A percentile compares a stretch with the other conserved stretches of the same genome.
Evolutionary conservation across 2,113 vertebrate species (phyloP).

Genomic region (Saimiri boliviensis): DNA sequence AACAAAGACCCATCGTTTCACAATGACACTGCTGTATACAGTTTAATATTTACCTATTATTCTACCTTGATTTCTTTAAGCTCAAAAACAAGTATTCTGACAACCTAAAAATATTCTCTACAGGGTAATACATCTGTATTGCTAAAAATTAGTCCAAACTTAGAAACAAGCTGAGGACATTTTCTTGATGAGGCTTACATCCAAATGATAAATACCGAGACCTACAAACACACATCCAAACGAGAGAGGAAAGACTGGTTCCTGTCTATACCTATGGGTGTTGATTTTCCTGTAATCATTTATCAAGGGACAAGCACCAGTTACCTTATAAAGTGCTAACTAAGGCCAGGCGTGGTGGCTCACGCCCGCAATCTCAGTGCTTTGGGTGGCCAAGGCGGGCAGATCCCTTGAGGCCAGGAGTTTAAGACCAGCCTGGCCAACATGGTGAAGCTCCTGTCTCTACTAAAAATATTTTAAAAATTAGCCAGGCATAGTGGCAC

Average conservation of each 20-base stretch:
- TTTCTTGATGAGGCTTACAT: background rate
- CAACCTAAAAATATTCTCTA: background rate
- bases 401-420: no score
- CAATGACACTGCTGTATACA: no score
- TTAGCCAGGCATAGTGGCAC: no score
- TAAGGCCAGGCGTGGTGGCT: no score
- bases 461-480: no score
- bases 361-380: no score
- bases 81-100: background rate
- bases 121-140: background rate
- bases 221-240: background rate
- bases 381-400: no score
- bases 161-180: slow-evolving; percentile 3
- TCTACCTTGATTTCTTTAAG: background rate
- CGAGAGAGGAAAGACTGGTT: background rate
- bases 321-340: background rate
- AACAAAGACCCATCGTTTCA: no score
- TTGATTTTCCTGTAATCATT: background rate
- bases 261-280: background rate
- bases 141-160: slow-evolving; percentile 7
- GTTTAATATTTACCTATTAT: background rate
- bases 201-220: background rate
- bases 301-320: background rate
- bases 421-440: no score
- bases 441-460: no score